phyloP scores from a whole-genome alignment of 2,888 invertebrate species.

The Busseola fusca region DNA sequence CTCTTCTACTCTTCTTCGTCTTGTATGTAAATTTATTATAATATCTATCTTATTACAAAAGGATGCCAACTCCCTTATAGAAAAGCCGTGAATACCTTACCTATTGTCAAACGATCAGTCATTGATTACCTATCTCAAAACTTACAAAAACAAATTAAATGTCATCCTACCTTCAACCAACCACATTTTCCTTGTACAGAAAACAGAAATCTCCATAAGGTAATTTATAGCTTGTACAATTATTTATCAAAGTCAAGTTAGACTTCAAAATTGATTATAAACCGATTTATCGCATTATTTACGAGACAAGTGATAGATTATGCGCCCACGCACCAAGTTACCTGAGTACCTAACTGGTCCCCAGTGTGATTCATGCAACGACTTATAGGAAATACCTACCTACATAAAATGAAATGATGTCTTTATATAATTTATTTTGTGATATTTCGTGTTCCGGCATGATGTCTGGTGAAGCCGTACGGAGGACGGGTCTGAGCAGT shows the following conservation, averaged over 20 bases:
- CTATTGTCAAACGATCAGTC: neutral
- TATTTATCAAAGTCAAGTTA: conserved; percentile 39
- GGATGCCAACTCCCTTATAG: too few species aligned
- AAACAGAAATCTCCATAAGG: conserved; percentile 38
- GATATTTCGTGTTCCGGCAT: too few species aligned
- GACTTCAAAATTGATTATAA: conserved; percentile 54
- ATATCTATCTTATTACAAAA: too few species aligned
- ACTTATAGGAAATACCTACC: conserved; percentile 27
- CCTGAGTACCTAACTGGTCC: conserved; percentile 39
- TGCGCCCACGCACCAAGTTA: conserved; percentile 54
- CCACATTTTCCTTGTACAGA: conserved; percentile 41
- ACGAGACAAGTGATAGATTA: conserved; percentile 59
- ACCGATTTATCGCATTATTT: conserved; percentile 56
- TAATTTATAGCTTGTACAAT: conserved; percentile 58
- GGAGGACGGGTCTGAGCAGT: too few species aligned
- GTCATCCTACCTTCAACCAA: conserved; percentile 15
- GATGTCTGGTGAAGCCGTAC: too few species aligned
- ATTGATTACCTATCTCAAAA: conserved; percentile 13
- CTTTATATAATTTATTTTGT: conserved; percentile 5
- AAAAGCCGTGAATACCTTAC: neutral
- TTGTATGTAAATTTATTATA: too few species aligned
- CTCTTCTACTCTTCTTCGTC: too few species aligned
- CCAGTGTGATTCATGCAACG: conserved; percentile 41
- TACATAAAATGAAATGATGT: conserved; percentile 31
- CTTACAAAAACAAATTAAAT: conserved; percentile 22